These are phyloP conservation scores for Pogonognathellus flavescens DNA, from an alignment of 1,140 invertebrate species.

Conservation along the genomic window DNA sequence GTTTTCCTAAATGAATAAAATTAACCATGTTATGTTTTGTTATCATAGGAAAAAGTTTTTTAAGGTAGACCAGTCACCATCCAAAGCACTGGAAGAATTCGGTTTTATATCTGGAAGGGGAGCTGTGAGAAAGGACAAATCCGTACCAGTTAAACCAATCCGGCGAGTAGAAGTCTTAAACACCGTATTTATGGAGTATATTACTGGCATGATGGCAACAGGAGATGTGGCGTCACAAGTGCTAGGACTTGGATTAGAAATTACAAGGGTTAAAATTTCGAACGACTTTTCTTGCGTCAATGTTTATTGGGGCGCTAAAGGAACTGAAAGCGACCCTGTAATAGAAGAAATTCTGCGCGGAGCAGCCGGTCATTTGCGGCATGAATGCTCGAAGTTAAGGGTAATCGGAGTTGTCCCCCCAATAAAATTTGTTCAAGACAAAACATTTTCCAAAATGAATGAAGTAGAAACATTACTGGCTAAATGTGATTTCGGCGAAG, in stretches of 20 bases:
- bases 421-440: constrained; percentile 80
- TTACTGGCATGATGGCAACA: constrained; percentile 81
- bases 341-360: constrained; percentile 73
- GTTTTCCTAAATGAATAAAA: background rate
- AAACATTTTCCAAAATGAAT: constrained; percentile 70
- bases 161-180: constrained; percentile 77
- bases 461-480: constrained; percentile 75
- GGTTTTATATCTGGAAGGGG: background rate
- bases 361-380: constrained; percentile 74
- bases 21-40: background rate
- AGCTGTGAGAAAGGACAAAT: background rate
- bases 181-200: constrained; percentile 83
- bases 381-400: constrained; percentile 78
- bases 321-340: constrained; percentile 69
- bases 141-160: background rate
- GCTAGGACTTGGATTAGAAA: constrained; percentile 77
- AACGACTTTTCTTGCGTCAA: constrained; percentile 77
- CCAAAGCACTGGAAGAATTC: constrained; percentile 58
- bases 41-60: constrained; percentile 61
- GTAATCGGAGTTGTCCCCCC: constrained; percentile 81
- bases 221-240: constrained; percentile 76
- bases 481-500: constrained; percentile 76
- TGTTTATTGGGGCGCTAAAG: constrained; percentile 78
- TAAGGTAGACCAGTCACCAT: constrained; percentile 48
- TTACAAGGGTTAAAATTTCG: constrained; percentile 77